Percentiles rank a stretch among this genome's conserved stretches.
Conservation (phyloP, 2,888 invertebrate genomes). For the Xanthorhoe designata region DNA sequence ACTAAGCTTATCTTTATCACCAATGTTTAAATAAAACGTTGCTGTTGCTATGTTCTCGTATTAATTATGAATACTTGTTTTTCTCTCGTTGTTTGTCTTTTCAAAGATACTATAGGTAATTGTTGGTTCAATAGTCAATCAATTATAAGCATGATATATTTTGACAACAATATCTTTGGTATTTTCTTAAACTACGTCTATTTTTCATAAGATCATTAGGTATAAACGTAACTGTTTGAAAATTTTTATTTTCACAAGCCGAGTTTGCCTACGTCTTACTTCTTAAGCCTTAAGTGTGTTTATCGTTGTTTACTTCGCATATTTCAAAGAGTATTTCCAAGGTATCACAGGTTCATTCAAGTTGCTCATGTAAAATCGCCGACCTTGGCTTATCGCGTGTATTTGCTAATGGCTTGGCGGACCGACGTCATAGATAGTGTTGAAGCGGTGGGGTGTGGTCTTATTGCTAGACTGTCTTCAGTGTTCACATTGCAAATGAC, state of each 20-base stretch:
- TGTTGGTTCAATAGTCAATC: too few relatives aligned
- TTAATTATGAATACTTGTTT: neutral
- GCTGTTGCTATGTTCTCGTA: too few relatives aligned
- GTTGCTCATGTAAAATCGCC: slow-evolving; percentile 34
- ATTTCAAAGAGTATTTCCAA: neutral
- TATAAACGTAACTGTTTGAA: too few relatives aligned
- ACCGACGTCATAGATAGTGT: slow-evolving; percentile 50
- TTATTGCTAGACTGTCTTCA: slow-evolving; percentile 21
- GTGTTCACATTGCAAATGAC: neutral
- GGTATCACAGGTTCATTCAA: slow-evolving; percentile 29
- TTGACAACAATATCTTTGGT: neutral
- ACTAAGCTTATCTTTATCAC: too few relatives aligned
- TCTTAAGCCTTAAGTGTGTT: neutral
- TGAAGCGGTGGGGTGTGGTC: slow-evolving; percentile 39
- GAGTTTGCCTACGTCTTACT: neutral
- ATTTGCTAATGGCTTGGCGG: slow-evolving; percentile 50
- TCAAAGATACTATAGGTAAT: neutral
- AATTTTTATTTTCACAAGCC: too few relatives aligned
- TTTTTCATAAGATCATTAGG: too few relatives aligned
- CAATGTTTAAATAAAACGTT: too few relatives aligned
- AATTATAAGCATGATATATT: neutral
- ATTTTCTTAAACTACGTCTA: neutral
- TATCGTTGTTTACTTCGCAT: neutral
- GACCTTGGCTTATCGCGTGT: slow-evolving; percentile 57
- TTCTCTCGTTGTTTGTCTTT: neutral